Conservation (phyloP, 2,888 invertebrate genomes). For the Aquatica leii region DNA sequence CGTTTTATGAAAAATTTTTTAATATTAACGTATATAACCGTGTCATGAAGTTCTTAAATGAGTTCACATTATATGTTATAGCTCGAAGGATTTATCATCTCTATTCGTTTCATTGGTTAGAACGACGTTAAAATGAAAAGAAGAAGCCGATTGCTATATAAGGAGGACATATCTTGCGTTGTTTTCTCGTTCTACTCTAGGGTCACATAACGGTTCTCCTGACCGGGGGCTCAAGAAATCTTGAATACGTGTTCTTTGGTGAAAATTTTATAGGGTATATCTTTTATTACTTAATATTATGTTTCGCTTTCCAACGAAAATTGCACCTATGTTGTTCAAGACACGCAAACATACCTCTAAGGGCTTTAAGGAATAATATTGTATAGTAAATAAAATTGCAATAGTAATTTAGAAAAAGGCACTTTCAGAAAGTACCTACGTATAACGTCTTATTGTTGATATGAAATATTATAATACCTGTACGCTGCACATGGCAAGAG, state of each 20-base stretch:
- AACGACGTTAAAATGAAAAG: slow-evolving; percentile 7
- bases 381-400: too few species aligned
- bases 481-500: not conserved
- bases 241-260: slow-evolving; percentile 28
- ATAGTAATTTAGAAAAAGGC: too few species aligned
- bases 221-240: slow-evolving; percentile 37
- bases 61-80: slow-evolving; percentile 16
- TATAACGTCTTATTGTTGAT: not conserved
- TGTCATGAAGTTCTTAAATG: slow-evolving; percentile 28
- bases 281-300: slow-evolving; percentile 28
- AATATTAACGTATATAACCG: slow-evolving; percentile 19
- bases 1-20: not conserved
- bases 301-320: slow-evolving; percentile 11
- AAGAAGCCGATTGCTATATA: slow-evolving; percentile 19
- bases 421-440: too few species aligned
- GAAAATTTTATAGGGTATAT: slow-evolving; percentile 29
- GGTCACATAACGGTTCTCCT: slow-evolving; percentile 42
- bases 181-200: slow-evolving; percentile 39
- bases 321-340: not conserved
- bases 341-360: not conserved
- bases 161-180: slow-evolving; percentile 32
- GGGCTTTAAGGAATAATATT: too few species aligned
- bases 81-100: slow-evolving; percentile 15
- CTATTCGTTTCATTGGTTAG: slow-evolving; percentile 13
- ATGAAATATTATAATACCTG: not conserved